Evolutionary conservation across 2,888 invertebrate genomes (phyloP), one percentile per base, ranked within the genome.

Genomic region (Piscicola geometra): DNA sequence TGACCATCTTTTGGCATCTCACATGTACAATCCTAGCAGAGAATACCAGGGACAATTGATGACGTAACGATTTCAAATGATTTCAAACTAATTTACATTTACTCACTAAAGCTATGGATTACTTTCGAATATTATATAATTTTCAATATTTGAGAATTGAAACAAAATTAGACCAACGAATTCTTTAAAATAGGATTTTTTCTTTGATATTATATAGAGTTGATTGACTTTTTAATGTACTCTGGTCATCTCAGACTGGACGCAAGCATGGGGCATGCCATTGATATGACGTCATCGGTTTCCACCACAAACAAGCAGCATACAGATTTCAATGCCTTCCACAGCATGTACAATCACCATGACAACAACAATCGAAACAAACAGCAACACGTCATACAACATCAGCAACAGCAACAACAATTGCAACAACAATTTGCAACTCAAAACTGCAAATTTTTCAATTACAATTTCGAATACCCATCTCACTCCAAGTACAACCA

Each of bases 271-370:
- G 60, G 21, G 5, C 60, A 15, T 25, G 15, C 60, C 9, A 5
- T 56, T n/a, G 60, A 56, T n/a, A 56, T 56, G 60, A 56, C 60
- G 60, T 56, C 60, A 56, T 56, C 60, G 3, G 60, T 56, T 56
- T 56, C 60, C 21, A 56, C 60, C 60, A 56, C 60, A 18, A 56
- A 3, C 60, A 56, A 56, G 60, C 60, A 25, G 5, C 60, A 56
- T 15, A 56, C 9, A 56, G n/a, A 5, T 3, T 56, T 56, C n/a
- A 25, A 9, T n/a, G n/a, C 5, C 25, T 56, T 56, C 25, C 5
- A 56, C 21, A 56, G n/a, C 60, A 21, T 56, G 3, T 56, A 56
- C 50, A 47, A 47, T 21, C 50, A n/a, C 50, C 50, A 47, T 15
- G 12, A 47, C 21, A 47, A 47, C 50, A 47, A 47, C 50, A 47